A percentile compares a stretch with the other conserved stretches of the same genome.
Conservation (phyloP, 2,113 vertebrate genomes). For the Athene noctua region DNA sequence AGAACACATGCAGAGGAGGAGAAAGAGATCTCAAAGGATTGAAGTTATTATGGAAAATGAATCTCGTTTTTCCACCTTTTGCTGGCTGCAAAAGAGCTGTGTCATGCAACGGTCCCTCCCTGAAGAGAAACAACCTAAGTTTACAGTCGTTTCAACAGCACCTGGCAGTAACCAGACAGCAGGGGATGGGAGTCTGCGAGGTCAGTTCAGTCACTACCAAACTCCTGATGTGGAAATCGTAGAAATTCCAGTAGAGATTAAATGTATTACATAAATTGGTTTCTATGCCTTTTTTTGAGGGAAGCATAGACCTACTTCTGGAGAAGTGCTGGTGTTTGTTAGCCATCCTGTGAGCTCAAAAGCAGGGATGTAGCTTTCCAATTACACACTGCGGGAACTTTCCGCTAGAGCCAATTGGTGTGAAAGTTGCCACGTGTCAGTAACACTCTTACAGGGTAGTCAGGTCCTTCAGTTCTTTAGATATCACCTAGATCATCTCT, state of each 20-base stretch:
- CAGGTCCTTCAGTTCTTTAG: background rate
- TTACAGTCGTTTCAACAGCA: background rate
- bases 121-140: background rate
- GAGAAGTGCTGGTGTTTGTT: background rate
- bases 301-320: rapidly evolving
- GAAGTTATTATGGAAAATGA: background rate
- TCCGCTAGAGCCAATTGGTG: background rate
- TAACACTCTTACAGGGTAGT: rapidly evolving
- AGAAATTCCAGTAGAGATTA: background rate
- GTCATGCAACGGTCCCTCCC: background rate
- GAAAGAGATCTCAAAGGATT: background rate
- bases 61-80: background rate
- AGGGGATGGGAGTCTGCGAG: background rate
- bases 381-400: background rate
- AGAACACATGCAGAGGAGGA: background rate
- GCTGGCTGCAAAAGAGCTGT: background rate
- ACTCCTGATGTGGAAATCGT: background rate
- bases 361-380: background rate
- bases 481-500: background rate
- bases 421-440: background rate
- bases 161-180: background rate
- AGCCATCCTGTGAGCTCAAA: rapidly evolving
- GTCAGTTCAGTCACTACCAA: background rate
- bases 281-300: background rate
- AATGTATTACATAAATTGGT: rapidly evolving